These are phyloP conservation scores for Protonibea diacanthus DNA, from an alignment of 2,797 vertebrate genomes.

Conservation along the genomic window DNA sequence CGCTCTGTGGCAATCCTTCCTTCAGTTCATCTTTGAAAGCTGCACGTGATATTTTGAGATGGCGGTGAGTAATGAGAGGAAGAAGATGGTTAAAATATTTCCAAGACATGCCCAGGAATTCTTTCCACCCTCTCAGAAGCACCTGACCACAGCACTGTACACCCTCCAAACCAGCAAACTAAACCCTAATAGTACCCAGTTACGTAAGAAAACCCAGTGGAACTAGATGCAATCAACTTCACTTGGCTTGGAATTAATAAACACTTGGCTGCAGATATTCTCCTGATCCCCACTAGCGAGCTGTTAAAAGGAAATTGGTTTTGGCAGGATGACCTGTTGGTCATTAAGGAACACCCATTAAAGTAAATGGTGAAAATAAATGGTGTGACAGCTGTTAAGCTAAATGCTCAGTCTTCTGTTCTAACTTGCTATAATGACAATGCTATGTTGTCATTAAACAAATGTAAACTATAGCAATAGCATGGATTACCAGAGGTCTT, in stretches of 20 bases:
- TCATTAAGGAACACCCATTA: background rate
- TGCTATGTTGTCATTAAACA: background rate
- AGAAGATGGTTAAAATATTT: constrained; percentile 60
- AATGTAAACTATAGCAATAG: background rate
- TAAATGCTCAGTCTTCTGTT: background rate
- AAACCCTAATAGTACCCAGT: constrained; percentile 25
- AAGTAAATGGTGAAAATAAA: constrained; percentile 1
- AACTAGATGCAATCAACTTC: constrained; percentile 13
- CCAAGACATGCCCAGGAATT: constrained; percentile 60
- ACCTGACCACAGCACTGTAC: constrained; percentile 59
- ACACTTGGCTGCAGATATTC: constrained; percentile 15
- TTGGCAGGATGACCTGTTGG: background rate
- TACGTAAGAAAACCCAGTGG: constrained; percentile 21
- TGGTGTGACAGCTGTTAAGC: background rate
- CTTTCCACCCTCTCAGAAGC: constrained; percentile 63
- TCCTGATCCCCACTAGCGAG: background rate
- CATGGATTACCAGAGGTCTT: background rate
- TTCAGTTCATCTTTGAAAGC: constrained; percentile 24
- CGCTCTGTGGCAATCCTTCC: background rate
- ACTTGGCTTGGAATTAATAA: constrained; percentile 18
- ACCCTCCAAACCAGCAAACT: constrained; percentile 50
- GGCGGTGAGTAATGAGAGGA: constrained; percentile 65
- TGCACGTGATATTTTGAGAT: constrained; percentile 50
- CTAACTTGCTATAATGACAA: background rate
- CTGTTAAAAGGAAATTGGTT: background rate